Evolutionary conservation across 30 jellyfish, hydroid and myxozoan genomes (phyloP).

Genomic region (Pelagia noctiluca): DNA sequence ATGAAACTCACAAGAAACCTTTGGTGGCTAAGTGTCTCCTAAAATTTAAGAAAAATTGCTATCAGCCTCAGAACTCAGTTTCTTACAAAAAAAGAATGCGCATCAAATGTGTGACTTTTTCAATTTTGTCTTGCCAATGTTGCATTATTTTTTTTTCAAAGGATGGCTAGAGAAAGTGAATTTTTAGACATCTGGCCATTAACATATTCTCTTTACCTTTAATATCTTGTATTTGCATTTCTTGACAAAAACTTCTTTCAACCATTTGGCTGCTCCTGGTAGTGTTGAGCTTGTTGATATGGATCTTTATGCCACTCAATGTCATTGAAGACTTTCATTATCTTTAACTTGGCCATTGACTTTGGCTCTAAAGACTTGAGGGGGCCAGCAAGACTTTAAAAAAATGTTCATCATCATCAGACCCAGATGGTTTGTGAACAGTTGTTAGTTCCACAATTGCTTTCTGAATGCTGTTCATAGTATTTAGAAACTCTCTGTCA

Average conservation of each 20-base stretch:
- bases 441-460: constrained; percentile 11
- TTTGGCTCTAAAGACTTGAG: constrained; percentile 32
- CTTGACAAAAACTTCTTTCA: background rate
- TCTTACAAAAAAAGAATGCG: too few species aligned
- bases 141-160: too few species aligned
- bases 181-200: background rate
- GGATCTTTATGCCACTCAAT: constrained; percentile 29
- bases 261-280: constrained; percentile 9
- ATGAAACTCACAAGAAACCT: too few species aligned
- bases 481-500: background rate
- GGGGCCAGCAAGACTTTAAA: constrained; percentile 29
- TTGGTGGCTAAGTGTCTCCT: too few species aligned
- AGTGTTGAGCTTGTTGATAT: constrained; percentile 9
- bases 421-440: background rate
- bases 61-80: too few species aligned
- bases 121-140: too few species aligned
- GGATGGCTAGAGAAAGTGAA: too few species aligned
- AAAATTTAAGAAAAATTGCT: too few species aligned
- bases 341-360: constrained; percentile 29
- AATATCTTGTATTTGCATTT: constrained; percentile 1
- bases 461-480: constrained; percentile 10
- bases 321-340: constrained; percentile 40
- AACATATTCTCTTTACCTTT: background rate
- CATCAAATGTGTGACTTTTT: too few species aligned
- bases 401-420: constrained; percentile 21